Evolutionary conservation across 2,797 vertebrate genomes (phyloP), one percentile per base, ranked within the genome.

Genomic region (Lepus townsendii): DNA sequence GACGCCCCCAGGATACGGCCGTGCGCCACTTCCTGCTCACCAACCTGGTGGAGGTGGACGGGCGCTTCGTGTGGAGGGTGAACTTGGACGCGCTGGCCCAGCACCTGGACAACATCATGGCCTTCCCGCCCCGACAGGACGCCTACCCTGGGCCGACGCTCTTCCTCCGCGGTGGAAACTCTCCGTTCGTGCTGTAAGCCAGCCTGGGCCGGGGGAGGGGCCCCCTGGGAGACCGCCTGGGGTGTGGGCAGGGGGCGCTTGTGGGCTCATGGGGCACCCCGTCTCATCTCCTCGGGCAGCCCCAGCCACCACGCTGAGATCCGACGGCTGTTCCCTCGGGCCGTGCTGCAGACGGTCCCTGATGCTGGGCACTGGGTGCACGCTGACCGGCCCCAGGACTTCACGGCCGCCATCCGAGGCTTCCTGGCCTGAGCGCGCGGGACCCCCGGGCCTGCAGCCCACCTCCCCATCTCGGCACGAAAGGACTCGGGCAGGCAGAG

Each of bases 341-440:
- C 99, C 0, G 98, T 99, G 95, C 98, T 99, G 94, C 99, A 99
- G 98, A 98, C 99, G 52, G 99, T 99, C 76, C 97, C 98, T 14
- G 98, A 99, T 0, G 99, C 99, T 14, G 99, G 99, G 92, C 99
- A 99, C 97, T 99, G 99, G 99, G 98, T 99, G 97, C 99, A 99
- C 4, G 99, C 99, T 0, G 99, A 99, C 90, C 98, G 99, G 96
- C 99, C 99, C 4, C 98, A 99, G 96, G 99, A 99, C 47, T 99
- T 99, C 98, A 97, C 99, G 96, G 98, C 98, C 94, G 99, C 99
- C 72, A 97, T 99, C 96, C 99, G 96, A 96, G 98, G 98, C 94
- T 99, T 99, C 97, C 98, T 99, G 83, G 98, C 88, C 13, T 95
- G 80, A 93, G 91, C 42, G 54, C 54, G 7, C 42, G 7, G 42